Conservation (phyloP, 2,888 invertebrate species). For the Blastobasis lacticolella region DNA sequence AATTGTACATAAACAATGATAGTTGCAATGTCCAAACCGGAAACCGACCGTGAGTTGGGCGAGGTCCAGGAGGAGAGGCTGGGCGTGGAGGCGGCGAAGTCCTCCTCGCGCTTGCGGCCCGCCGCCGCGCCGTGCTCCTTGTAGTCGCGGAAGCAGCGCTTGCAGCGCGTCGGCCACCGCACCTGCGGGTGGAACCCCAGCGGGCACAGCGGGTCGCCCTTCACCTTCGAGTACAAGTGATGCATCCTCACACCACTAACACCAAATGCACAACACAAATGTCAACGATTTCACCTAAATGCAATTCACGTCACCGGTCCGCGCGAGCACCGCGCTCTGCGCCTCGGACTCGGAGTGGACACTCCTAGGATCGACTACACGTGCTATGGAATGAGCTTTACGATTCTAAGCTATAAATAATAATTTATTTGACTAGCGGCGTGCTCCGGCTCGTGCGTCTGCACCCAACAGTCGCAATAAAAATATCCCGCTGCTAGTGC, state of each 20-base stretch:
- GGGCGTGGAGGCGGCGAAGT: slow-evolving; percentile 84
- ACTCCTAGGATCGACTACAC: slow-evolving; percentile 30
- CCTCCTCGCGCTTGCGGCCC: slow-evolving; percentile 80
- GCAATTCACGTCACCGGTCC: slow-evolving; percentile 37
- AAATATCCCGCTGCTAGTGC: slow-evolving; percentile 69
- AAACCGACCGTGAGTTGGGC: slow-evolving; percentile 69
- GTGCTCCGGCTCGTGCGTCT: slow-evolving; percentile 56
- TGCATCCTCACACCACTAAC: slow-evolving; percentile 71
- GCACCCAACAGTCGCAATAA: slow-evolving; percentile 65
- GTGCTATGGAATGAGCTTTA: slow-evolving; percentile 68
- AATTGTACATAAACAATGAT: too few species aligned
- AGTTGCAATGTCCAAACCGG: not conserved
- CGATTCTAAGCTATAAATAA: slow-evolving; percentile 61
- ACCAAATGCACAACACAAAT: slow-evolving; percentile 64
- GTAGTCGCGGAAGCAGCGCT: slow-evolving; percentile 94
- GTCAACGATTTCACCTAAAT: slow-evolving; percentile 55
- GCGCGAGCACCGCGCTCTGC: slow-evolving; percentile 7
- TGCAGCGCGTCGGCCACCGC: slow-evolving; percentile 94
- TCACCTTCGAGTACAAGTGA: slow-evolving; percentile 84
- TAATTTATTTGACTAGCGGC: slow-evolving; percentile 56
- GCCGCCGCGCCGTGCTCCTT: slow-evolving; percentile 90
- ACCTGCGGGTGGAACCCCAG: slow-evolving; percentile 96
- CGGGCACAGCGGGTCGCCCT: slow-evolving; percentile 92
- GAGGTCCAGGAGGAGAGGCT: slow-evolving; percentile 81
- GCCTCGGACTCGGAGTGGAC: slow-evolving; percentile 16